These are phyloP conservation scores for Gryllus longicercus DNA, from an alignment of 2,888 invertebrate species.

Conservation along the genomic window DNA sequence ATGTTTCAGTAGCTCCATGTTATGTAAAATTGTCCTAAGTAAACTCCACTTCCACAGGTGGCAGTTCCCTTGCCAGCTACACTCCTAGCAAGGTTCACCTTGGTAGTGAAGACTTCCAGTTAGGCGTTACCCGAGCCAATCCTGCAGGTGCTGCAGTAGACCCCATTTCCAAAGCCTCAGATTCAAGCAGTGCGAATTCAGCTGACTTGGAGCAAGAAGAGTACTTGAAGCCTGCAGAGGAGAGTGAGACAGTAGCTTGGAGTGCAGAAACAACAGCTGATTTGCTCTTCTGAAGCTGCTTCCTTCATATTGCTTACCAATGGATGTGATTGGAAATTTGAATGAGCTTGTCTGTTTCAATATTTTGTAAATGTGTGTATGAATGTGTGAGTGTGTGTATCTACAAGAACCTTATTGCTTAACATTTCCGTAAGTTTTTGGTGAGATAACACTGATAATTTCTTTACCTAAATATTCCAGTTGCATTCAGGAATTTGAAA, in stretches of 20 bases:
- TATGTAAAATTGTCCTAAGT: not conserved
- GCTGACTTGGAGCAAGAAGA: constrained; percentile 43
- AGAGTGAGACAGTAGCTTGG: constrained; percentile 45
- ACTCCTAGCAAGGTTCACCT: constrained; percentile 73
- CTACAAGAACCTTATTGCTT: too few relatives aligned
- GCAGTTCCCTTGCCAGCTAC: constrained; percentile 67
- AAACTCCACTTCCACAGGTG: constrained; percentile 43
- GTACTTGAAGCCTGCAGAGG: constrained; percentile 45
- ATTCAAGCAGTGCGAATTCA: constrained; percentile 34
- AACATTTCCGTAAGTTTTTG: too few relatives aligned
- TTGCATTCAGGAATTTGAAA: constrained; percentile 20
- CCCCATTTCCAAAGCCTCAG: constrained; percentile 39
- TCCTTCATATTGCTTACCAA: not conserved
- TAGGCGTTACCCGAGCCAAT: constrained; percentile 69
- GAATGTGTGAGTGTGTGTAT: too few relatives aligned
- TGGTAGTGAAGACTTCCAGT: constrained; percentile 64
- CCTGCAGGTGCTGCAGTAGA: constrained; percentile 42
- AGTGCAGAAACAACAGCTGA: constrained; percentile 50
- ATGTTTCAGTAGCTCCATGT: too few relatives aligned
- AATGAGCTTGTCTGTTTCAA: not conserved
- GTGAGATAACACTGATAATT: not conserved
- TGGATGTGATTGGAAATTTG: not conserved
- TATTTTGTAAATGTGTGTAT: not conserved
- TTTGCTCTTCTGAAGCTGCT: constrained; percentile 46
- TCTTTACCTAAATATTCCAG: not conserved